Conservation (phyloP, 2,113 vertebrate species). For the Greenwoodochromis staneri region DNA sequence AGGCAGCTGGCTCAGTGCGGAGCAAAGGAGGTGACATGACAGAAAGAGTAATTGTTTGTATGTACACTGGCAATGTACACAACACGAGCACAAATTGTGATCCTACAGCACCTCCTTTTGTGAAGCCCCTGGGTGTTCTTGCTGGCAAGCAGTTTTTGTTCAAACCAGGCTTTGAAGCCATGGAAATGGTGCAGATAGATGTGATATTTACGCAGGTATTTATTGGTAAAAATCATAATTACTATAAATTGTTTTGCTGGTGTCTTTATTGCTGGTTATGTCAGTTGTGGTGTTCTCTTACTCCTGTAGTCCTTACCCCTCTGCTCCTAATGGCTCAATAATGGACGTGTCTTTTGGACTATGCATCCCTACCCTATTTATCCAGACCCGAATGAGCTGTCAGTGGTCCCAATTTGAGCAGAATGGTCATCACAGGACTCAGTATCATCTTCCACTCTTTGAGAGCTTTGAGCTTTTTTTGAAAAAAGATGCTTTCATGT, state of each 20-base stretch:
- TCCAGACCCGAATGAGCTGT: slow-evolving; percentile 23
- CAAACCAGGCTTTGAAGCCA: background rate
- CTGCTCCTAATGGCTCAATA: slow-evolving; percentile 40
- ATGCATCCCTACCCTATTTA: slow-evolving; percentile 20
- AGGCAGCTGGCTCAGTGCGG: background rate
- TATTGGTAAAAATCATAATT: background rate
- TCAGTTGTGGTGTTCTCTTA: background rate
- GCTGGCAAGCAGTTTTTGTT: slow-evolving; percentile 28
- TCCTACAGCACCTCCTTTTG: background rate
- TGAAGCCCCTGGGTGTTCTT: slow-evolving; percentile 34
- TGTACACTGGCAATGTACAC: background rate
- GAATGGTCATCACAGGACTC: slow-evolving; percentile 5
- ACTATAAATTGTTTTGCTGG: background rate
- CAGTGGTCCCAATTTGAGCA: slow-evolving; percentile 1
- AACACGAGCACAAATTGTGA: background rate
- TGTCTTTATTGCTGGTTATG: background rate
- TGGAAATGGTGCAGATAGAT: background rate
- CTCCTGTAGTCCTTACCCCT: background rate
- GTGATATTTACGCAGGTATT: background rate
- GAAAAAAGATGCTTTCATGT: slow-evolving; percentile 41
- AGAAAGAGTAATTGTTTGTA: slow-evolving; percentile 6
- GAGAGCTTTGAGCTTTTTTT: background rate
- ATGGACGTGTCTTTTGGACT: slow-evolving; percentile 31
- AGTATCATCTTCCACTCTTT: slow-evolving; percentile 36
- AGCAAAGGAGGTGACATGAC: background rate